A percentile compares a stretch with the other conserved stretches of the same genome.
These are phyloP conservation scores for Propithecus perrieri DNA, from an alignment of 2,797 vertebrate genomes.

Conservation along the genomic window DNA sequence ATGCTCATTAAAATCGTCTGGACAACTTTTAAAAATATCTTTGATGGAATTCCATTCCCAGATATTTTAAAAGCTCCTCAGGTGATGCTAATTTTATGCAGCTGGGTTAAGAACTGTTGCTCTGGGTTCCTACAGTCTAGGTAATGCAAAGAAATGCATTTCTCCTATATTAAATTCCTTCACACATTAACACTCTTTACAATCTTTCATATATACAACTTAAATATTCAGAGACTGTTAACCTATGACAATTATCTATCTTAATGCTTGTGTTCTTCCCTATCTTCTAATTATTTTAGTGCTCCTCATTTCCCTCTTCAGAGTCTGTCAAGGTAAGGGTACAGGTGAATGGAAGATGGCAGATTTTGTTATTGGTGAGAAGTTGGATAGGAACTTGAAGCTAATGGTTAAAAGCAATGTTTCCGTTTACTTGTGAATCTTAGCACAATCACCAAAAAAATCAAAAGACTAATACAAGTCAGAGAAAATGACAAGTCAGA, in stretches of 20 bases:
- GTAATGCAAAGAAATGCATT: neutral
- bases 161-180: neutral
- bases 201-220: neutral
- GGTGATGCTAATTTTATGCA: neutral
- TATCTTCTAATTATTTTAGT: neutral
- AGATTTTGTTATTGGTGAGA: neutral
- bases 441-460: neutral
- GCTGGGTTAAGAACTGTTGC: neutral
- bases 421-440: neutral
- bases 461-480: neutral
- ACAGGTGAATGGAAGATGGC: neutral
- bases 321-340: neutral
- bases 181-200: neutral
- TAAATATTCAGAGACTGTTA: neutral
- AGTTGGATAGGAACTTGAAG: neutral
- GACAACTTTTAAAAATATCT: neutral
- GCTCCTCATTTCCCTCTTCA: neutral
- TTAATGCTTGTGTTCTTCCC: neutral
- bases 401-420: neutral
- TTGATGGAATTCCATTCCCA: neutral
- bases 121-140: neutral
- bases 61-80: neutral
- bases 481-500: constrained; percentile 10
- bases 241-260: neutral
- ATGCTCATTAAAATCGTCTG: neutral